Conservation (phyloP, 2,113 vertebrate genomes). For the Brachionichthys hirsutus region DNA sequence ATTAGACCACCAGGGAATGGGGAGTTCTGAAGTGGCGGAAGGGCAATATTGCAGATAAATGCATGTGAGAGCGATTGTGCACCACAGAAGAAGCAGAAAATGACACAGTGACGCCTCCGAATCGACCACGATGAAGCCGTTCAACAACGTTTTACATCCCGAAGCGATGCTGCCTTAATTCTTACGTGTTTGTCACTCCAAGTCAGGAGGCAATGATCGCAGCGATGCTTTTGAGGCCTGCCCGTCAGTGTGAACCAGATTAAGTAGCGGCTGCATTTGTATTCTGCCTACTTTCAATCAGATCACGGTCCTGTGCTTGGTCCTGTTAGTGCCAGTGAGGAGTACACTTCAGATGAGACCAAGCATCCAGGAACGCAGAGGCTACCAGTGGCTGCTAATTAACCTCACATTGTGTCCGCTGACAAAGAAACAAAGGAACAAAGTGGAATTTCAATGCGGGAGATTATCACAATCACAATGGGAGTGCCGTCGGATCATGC, state of each 20-base stretch:
- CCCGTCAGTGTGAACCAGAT: slow-evolving; percentile 60
- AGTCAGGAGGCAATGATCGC: slow-evolving; percentile 33
- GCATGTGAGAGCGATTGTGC: slow-evolving; percentile 54
- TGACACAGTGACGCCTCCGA: slow-evolving; percentile 39
- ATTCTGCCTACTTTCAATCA: slow-evolving; percentile 66
- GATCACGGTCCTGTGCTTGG: slow-evolving; percentile 65
- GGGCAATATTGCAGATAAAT: slow-evolving; percentile 76
- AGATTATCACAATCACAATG: slow-evolving; percentile 83
- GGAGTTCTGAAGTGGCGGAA: slow-evolving; percentile 76
- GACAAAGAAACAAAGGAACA: slow-evolving; percentile 84
- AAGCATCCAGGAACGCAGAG: slow-evolving; percentile 75
- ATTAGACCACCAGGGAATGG: slow-evolving; percentile 85
- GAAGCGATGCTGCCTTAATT: slow-evolving; percentile 7
- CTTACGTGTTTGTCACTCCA: slow-evolving; percentile 32
- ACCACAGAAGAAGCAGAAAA: slow-evolving; percentile 25
- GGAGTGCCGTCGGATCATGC: slow-evolving; percentile 76
- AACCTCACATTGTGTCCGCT: slow-evolving; percentile 79
- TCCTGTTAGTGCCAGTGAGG: slow-evolving; percentile 68
- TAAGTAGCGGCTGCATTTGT: slow-evolving; percentile 63
- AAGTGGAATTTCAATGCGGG: slow-evolving; percentile 81
- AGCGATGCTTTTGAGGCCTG: slow-evolving; percentile 45
- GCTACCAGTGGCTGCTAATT: slow-evolving; percentile 83
- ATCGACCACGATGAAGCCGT: slow-evolving; percentile 38
- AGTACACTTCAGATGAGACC: slow-evolving; percentile 79
- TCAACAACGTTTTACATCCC: slow-evolving; percentile 8